Conservation (phyloP, 92 coral and sea anemone genomes). For the Actinostola sp. region DNA sequence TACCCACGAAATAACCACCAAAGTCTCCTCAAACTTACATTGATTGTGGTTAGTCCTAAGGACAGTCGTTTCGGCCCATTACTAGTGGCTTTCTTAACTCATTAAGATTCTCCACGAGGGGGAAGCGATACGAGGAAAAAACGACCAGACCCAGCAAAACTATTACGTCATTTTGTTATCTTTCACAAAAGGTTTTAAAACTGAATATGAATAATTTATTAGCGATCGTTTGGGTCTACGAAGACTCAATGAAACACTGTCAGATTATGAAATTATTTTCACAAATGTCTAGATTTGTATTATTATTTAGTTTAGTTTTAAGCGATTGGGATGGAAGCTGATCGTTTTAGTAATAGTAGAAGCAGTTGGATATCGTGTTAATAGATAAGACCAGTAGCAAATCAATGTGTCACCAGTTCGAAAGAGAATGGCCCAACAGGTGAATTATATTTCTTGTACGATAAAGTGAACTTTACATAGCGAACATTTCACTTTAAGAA, state of each 20-base stretch:
- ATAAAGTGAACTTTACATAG: too few species aligned
- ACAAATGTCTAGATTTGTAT: too few species aligned
- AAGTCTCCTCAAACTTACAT: background rate
- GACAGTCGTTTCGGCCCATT: background rate
- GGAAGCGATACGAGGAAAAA: background rate
- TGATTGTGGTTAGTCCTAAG: conserved; percentile 1
- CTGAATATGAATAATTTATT: conserved; percentile 14
- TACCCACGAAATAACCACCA: background rate
- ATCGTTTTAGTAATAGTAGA: background rate
- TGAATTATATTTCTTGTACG: background rate
- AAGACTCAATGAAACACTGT: background rate
- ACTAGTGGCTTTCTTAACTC: background rate
- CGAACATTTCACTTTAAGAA: too few species aligned
- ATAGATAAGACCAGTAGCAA: conserved; percentile 8
- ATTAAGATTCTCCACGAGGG: background rate
- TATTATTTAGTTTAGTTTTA: too few species aligned
- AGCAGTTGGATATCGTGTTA: too few species aligned
- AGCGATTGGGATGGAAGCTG: too few species aligned
- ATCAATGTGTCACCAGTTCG: conserved; percentile 33
- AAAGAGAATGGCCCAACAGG: conserved; percentile 11
- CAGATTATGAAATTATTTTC: too few species aligned
- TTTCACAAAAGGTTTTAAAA: conserved; percentile 3
- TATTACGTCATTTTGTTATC: conserved; percentile 15
- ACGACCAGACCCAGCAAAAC: background rate
- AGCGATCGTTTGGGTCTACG: background rate